phyloP scores from a whole-genome alignment of 2,888 invertebrate species.

The Sycophila texana region DNA sequence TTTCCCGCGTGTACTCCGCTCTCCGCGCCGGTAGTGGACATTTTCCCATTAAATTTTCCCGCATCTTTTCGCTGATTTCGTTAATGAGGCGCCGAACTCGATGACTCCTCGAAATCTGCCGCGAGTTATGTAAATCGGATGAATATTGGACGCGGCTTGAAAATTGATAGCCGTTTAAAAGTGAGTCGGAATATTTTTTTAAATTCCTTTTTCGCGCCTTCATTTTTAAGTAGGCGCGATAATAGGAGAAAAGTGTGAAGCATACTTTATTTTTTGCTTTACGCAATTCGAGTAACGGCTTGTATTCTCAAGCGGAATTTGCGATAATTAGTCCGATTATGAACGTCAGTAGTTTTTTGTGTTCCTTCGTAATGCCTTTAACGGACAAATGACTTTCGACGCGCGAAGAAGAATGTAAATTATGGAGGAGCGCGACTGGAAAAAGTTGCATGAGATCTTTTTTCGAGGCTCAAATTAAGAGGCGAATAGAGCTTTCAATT shows the following conservation, averaged over 20 bases:
- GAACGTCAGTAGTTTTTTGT: slow-evolving; percentile 5
- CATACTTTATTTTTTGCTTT: background rate
- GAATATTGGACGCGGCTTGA: background rate
- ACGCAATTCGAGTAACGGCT: background rate
- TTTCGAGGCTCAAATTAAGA: background rate
- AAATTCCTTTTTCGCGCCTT: background rate
- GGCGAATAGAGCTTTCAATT: too few species aligned
- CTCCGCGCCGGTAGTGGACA: slow-evolving; percentile 7
- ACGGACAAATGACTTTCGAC: background rate
- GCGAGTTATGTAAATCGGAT: background rate
- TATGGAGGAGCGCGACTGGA: background rate
- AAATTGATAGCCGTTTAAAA: too few species aligned
- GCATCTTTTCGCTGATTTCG: slow-evolving; percentile 28
- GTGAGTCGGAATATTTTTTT: background rate
- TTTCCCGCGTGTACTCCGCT: background rate
- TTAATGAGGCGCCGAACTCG: slow-evolving; percentile 42
- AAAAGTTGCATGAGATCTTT: background rate
- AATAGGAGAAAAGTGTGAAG: too few species aligned
- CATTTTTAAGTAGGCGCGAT: background rate
- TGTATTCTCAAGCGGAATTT: background rate
- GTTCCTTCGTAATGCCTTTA: background rate
- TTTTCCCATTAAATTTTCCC: slow-evolving; percentile 44
- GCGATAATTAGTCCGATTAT: slow-evolving; percentile 18
- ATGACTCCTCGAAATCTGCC: slow-evolving; percentile 18
- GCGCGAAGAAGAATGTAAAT: slow-evolving; percentile 4